Base-by-base conservation (phyloP, 2,888 invertebrate species). In the Disparrhopalites patrizii region DNA sequence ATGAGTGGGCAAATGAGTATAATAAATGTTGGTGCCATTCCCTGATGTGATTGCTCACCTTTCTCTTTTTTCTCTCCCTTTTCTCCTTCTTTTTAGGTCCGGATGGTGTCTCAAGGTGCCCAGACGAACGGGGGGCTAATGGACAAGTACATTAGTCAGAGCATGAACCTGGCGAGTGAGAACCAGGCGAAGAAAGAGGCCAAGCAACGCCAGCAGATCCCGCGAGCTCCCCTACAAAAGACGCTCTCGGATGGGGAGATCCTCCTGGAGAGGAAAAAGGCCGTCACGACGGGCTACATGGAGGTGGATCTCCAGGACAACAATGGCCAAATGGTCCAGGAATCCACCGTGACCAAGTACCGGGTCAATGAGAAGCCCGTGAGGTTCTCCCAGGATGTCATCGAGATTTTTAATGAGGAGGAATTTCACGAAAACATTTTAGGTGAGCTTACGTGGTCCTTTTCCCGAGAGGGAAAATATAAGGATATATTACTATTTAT, bases 81-180 rank as follows among this genome's bases (percentile, higher is more conserved):
- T n/a, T n/a, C n/a, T 36, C 15, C 36, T 36, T 10, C 36, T 10
- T 47, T 23, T 2, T 75, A 88, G 84, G 90, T 91, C 23, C 89
- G 88, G 79, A 91, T 91, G 86, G 90, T 92, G 51, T 92, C 91
- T 13, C 91, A 92, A 78, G 91, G 91, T 23, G 92, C 92, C 10
- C 92, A 93, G 81, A 93, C 92, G 2, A 93, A 93, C 80, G 92
- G 92, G 5, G 66, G 66, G 20, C 55, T 66, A 18, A 54, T 61
- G 54, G 61, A 61, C 18, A 69, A 65, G 38, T 62, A 65, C 13
- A 64, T 62, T 18, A 64, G 66, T 51, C 67, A 63, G 36, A 47
- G 55, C 13, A 28, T 62, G 31, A 66, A 66, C 28, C 51, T 57
- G 36, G n/a, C n/a, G n/a, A 56, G 54, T 57, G 65, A 65, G 25